Evolutionary conservation across 2,888 invertebrate genomes (phyloP).

Genomic region (Epicampocera succincta): DNA sequence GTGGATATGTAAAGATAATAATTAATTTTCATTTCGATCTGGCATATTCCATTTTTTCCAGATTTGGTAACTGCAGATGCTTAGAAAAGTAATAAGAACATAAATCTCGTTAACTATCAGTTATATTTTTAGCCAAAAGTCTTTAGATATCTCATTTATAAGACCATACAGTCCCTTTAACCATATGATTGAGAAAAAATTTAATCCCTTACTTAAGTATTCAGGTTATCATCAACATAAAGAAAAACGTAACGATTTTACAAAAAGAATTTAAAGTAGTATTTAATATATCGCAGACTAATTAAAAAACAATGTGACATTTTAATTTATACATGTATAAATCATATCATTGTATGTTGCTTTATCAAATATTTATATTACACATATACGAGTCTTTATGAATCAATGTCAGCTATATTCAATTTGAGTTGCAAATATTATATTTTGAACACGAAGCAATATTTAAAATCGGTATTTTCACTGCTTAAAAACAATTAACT

Average conservation of each 20-base stretch:
- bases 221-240: slow-evolving; percentile 28
- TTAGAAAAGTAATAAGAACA: no score
- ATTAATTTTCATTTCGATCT: no score
- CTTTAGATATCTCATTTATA: not conserved
- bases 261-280: slow-evolving; percentile 38
- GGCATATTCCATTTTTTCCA: no score
- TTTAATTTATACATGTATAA: not conserved
- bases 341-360: not conserved
- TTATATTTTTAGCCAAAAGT: slow-evolving; percentile 3
- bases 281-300: not conserved
- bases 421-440: slow-evolving; percentile 5
- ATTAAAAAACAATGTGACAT: not conserved
- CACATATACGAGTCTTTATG: not conserved
- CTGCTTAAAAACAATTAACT: slow-evolving; percentile 9
- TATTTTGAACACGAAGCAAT: not conserved
- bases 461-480: slow-evolving; percentile 1
- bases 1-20: no score
- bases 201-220: not conserved
- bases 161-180: not conserved
- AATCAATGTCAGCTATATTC: not conserved
- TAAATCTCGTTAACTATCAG: no score
- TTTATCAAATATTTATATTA: not conserved
- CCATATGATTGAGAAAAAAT: not conserved
- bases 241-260: slow-evolving; percentile 32
- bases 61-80: no score